Evolutionary conservation across 1,140 invertebrate species (phyloP), one percentile per base, ranked within the genome.

Genomic region (Teleogryllus occipitalis): DNA sequence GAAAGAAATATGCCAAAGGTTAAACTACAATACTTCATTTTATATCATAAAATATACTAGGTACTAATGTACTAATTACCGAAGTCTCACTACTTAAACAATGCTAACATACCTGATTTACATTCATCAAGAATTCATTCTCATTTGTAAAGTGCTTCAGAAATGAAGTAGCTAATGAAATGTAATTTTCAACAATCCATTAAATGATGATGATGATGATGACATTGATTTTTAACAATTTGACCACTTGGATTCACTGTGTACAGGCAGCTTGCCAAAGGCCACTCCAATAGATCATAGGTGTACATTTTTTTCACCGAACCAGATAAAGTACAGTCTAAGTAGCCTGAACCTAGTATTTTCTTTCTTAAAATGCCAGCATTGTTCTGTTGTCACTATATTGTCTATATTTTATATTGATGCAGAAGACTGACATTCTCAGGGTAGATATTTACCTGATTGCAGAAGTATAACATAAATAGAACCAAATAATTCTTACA

Each of bases 301-400:
- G 18, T 14, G 18, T 65, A 18, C 54, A 65, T 10, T 39, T 1
- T 65, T 65, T 65, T 65, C 54, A 65, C 54, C 7, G 54, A 65
- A 18, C 18, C 54, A 65, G 18, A 65, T 65, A 65, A 10, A 65
- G 54, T 65, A 65, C 54, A 65, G 54, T 65, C 54, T 65, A 7
- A 65, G 54, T 65, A 65, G 54, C 54, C 54, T 65, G 54, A 65
- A 65, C 54, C 54, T 65, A 65, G 54, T 65, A 3, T 7, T 65
- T 65, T 14, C 10, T 65, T 65, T 14, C 18, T 10, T 65, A 65
- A 65, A 65, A 14, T 18, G 54, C 18, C 54, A 65, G 54, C 54
- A 65, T 65, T 65, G 18, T 65, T 65, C 54, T 65, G 54, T 65
- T 65, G 54, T 65, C 54, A 65, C 54, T 65, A 65, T 65, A 65